A percentile compares a stretch with the other conserved stretches of the same genome.
phyloP scores from a whole-genome alignment of 2,888 invertebrate genomes.

The Agonum fuliginosum region DNA sequence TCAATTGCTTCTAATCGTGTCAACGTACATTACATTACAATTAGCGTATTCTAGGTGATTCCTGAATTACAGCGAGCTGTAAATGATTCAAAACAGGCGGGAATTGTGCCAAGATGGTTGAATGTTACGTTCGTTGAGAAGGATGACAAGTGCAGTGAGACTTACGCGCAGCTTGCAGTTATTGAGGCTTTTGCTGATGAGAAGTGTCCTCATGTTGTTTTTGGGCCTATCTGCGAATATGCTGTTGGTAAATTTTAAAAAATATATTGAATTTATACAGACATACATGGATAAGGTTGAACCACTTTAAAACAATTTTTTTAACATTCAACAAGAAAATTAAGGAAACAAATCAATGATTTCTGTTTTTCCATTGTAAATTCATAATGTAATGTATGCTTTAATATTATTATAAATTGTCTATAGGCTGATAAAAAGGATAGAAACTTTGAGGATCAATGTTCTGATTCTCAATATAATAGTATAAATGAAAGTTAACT shows the following conservation, averaged over 20 bases:
- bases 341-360: no score
- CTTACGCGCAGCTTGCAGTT: constrained; percentile 17
- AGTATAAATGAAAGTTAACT: no score
- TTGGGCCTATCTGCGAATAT: constrained; percentile 53
- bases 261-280: not conserved
- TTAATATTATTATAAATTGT: no score
- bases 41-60: constrained; percentile 39
- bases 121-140: not conserved
- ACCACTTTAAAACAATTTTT: no score
- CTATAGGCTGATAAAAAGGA: no score
- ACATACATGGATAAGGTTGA: no score
- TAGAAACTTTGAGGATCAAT: no score
- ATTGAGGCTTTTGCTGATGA: constrained; percentile 28
- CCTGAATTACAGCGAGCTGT: constrained; percentile 29
- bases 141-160: constrained; percentile 44
- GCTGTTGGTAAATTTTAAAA: constrained; percentile 37
- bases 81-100: not conserved
- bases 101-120: constrained; percentile 36
- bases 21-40: constrained; percentile 16
- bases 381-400: no score
- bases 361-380: no score
- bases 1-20: not conserved
- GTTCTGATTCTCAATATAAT: no score
- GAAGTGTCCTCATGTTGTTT: constrained; percentile 47
- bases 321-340: no score